Evolutionary conservation across 2,797 vertebrate species (phyloP), one percentile per base, ranked within the genome.

Genomic region (Tangara arthus): DNA sequence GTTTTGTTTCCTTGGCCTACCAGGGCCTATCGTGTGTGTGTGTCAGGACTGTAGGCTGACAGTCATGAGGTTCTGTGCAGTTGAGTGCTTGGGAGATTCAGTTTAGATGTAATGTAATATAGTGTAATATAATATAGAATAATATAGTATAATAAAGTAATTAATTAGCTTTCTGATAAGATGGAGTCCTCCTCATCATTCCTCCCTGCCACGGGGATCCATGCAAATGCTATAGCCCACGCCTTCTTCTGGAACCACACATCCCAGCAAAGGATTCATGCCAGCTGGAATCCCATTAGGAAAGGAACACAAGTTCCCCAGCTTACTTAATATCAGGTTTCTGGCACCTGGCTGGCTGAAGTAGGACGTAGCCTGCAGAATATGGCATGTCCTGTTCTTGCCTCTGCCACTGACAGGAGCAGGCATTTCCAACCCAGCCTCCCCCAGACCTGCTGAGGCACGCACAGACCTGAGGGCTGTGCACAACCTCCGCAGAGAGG

Each of bases 311-410:
- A 82, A 70, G 83, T 93, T 87, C 89, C 91, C 82, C 87, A 77
- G 91, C 49, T 95, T 88, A 42, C 91, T 94, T 88, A 92, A 91
- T 89, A 91, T 91, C 95, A 82, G 66, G 66, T 95, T 96, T 92
- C 94, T 76, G 0, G 1, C 92, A 93, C 92, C 89, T 94, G 91
- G 82, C 91, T 91, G n/a, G 60, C 85, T 21, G 37, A 70, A 77
- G 73, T 72, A 47, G 91, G 92, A 89, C 1, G 1, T 65, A 92
- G 93, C 87, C 82, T 82, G 73, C 73, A 94, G 89, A 82, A 94
- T 86, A 46, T 63, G 44, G 89, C 86, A 52, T 16, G 77, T 79
- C 60, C 65, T 87, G 69, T 69, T 66, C 59, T 34, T 91, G 79
- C 57, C 42, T 92, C 60, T 93, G 80, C 82, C 44, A 12, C 76